Conservation (phyloP, 2,113 vertebrate species). For the Aegithalos caudatus region DNA sequence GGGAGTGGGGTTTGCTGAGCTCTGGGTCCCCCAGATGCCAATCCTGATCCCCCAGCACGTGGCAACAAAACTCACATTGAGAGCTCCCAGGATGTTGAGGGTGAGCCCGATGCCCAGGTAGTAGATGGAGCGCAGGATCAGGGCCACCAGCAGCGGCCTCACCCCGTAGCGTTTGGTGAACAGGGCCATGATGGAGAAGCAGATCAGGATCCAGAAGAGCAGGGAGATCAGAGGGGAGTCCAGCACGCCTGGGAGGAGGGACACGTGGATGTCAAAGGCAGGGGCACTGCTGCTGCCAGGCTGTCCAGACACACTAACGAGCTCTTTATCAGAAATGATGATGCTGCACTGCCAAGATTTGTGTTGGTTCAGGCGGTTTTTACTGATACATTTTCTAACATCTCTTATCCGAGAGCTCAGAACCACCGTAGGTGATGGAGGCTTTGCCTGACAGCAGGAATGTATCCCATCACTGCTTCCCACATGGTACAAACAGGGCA, state of each 20-base stretch:
- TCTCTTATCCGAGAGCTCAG: background rate
- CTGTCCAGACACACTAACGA: background rate
- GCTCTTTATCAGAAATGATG: background rate
- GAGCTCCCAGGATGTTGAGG: slow-evolving; percentile 85
- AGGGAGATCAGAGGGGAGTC: slow-evolving; percentile 86
- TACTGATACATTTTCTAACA: background rate
- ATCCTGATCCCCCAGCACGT: fast-evolving
- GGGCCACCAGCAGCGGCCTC: slow-evolving; percentile 85
- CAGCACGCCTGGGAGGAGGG: slow-evolving; percentile 75
- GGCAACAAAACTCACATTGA: slow-evolving; percentile 81
- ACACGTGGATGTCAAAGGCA: background rate
- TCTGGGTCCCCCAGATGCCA: too few relatives aligned
- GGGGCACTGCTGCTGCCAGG: background rate
- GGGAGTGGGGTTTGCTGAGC: background rate
- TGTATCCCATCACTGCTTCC: background rate
- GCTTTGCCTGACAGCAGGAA: background rate
- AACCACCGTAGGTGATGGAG: background rate
- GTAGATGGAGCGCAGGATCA: slow-evolving; percentile 91
- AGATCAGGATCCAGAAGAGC: slow-evolving; percentile 89
- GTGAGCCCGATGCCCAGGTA: slow-evolving; percentile 93
- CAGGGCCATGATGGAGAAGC: slow-evolving; percentile 85
- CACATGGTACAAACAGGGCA: background rate
- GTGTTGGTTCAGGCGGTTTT: background rate
- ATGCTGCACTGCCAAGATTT: background rate
- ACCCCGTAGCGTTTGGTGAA: slow-evolving; percentile 89